These are phyloP conservation scores for Anisognathus igniventris DNA, from an alignment of 2,797 vertebrate species.

Conservation along the genomic window DNA sequence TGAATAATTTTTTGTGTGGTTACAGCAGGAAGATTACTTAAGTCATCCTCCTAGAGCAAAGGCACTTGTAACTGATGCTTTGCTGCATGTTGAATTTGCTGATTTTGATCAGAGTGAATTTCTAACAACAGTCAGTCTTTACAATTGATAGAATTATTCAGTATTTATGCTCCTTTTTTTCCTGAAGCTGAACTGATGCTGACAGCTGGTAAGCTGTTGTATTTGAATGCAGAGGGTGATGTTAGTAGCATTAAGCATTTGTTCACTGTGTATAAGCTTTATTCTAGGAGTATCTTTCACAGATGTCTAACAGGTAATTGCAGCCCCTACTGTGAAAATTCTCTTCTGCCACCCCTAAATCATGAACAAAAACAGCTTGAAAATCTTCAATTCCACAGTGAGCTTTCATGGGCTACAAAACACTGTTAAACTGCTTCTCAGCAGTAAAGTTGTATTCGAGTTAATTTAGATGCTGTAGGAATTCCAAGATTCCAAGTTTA, in stretches of 20 bases:
- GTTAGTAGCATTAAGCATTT: neutral
- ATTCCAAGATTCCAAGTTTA: neutral
- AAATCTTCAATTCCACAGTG: neutral
- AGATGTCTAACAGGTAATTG: neutral
- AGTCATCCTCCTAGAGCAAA: neutral
- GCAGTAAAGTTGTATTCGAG: neutral
- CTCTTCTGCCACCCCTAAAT: neutral
- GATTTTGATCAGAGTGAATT: neutral
- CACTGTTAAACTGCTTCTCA: neutral
- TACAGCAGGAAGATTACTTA: neutral
- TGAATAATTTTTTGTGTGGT: neutral
- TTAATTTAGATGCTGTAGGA: neutral
- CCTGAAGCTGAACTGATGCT: neutral
- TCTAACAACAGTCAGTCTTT: neutral
- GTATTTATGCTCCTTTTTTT: neutral
- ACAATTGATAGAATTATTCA: neutral
- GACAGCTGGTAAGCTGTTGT: neutral
- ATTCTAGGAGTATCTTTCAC: neutral
- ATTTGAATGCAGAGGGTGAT: neutral
- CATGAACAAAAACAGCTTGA: neutral
- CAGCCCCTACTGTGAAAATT: neutral
- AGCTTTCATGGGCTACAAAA: neutral
- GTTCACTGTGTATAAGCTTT: neutral
- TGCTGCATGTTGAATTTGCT: neutral
- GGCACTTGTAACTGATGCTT: neutral